Base-by-base conservation (phyloP, 2,113 vertebrate species). In the Proteles cristata region DNA sequence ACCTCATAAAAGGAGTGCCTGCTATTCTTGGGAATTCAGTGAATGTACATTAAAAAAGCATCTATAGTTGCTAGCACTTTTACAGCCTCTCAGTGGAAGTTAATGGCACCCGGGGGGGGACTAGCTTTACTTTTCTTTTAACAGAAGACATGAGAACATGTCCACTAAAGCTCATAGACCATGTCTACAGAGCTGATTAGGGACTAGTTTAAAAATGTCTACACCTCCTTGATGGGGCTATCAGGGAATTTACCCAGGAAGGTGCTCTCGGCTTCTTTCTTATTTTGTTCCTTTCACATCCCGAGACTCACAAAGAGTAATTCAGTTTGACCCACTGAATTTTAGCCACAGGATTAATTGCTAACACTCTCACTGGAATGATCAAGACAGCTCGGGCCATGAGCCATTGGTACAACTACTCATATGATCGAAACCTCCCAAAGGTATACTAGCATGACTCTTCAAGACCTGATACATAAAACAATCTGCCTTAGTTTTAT, bases 121-220 rank as follows among this genome's bases (percentile, higher is more conserved):
- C 71, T 35, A 33, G 35, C 17, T 96, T 96, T 95, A 81, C 77
- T 95, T 95, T 84, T 19, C 39, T 98, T 95, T 92, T 93, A 85
- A 90, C 55, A 90, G 58, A 88, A 92, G 43, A 68, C 28, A 26
- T 3, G 33, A 81, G 97, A 94, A 48, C 33, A 43, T 16, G 19
- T 88, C 74, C 50, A 53, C 11, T 66, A 61, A 89, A 96, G 55
- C 73, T 90, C 58, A 14, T 4, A 76, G 65, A 48, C 43, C 63
- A 14, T 1, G 0, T 55, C 88, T 31, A 16, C 5, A 73, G 17
- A 87, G 58, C 28, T 92, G 87, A 66, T 53, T 35, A 73, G 80
- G 66, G 45, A 94, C 23, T 26, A 55, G 11, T 81, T 93, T 66
- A 26, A 4, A 33, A 86, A n/a, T 48, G 25, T 53, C 66, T 77